A percentile compares a stretch with the other conserved stretches of the same genome.
Conservation (phyloP, 2,113 vertebrate genomes). For the Grantiella picta region DNA sequence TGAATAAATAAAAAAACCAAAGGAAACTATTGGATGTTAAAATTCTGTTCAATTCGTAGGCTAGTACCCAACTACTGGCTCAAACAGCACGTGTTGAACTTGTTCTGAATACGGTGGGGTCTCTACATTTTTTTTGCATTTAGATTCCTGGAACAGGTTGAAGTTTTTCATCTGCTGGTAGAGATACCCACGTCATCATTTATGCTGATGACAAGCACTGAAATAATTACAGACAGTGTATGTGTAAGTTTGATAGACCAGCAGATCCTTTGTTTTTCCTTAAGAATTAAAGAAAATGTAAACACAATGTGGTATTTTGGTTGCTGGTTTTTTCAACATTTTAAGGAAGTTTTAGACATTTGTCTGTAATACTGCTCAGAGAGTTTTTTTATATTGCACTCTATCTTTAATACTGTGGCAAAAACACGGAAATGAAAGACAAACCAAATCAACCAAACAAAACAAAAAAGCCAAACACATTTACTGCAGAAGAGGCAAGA, state of each 20-base stretch:
- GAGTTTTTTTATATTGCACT: not conserved
- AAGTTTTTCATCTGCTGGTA: not conserved
- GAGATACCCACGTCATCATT: not conserved
- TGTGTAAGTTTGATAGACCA: not conserved
- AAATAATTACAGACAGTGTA: not conserved
- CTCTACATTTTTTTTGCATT: not conserved
- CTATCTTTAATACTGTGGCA: not conserved
- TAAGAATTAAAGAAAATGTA: not conserved
- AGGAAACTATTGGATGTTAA: not conserved
- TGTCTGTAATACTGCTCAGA: not conserved
- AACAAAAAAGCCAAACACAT: rapidly evolving
- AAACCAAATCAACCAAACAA: not conserved
- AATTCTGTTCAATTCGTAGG: not conserved
- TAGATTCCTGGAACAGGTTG: not conserved
- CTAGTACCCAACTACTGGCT: not conserved
- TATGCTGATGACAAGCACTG: not conserved
- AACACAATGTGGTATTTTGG: not conserved
- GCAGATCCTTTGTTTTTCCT: not conserved
- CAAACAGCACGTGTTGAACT: not conserved
- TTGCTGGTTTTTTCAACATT: rapidly evolving
- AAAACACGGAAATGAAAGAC: not conserved
- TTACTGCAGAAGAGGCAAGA: not conserved
- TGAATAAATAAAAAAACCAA: not conserved
- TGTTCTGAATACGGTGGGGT: not conserved
- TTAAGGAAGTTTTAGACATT: not conserved